Evolutionary conservation across 2,888 invertebrate genomes (phyloP), one percentile per base, ranked within the genome.

Genomic region (Scelioninae gen. 2): DNA sequence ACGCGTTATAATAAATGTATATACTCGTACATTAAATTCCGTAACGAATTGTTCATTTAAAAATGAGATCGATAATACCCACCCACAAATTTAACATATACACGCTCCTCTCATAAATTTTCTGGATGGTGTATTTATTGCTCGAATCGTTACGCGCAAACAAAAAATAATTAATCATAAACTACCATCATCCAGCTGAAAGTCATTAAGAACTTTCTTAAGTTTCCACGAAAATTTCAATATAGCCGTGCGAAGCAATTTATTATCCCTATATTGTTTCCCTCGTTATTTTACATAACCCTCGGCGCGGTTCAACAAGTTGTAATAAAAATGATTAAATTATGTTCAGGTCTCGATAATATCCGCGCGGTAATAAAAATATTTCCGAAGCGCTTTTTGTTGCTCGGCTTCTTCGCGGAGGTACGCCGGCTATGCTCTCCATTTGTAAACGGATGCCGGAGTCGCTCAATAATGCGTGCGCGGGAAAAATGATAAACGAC

Each of bases 381-480:
- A 64, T 64, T 64, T 64, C 46, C 37, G 28, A 57, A 31, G 10
- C 39, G 18, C 50, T 64, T 57, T 70, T 67, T 16, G 52, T 69
- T 22, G 48, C 43, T 35, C 33, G 11, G 2, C 28, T 6, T 13
- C 15, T 11, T 43, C 37, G 33, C 67, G 37, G 18, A 68, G 35
- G 53, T 69, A 69, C 68, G 58, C 7, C 58, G 35, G 52, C 58
- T 45, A 68, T 68, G 58, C 61, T 63, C 53, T 33, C 46, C 46
- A 60, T 63, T 64, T 46, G 63, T 50, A 57, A 63, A 63, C 61
- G 70, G 46, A 61, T 61, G 53, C 60, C 69, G 69, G 3, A 39
- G 55, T 41, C 61, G 71, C 50, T 71, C 71, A 71, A 71, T 71
- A 71, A 71, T 64, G 71, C 71, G 64, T 71, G 48, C 57, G 58